These are phyloP conservation scores for Macaria liturata DNA, from an alignment of 2,888 invertebrate species.

Conservation along the genomic window DNA sequence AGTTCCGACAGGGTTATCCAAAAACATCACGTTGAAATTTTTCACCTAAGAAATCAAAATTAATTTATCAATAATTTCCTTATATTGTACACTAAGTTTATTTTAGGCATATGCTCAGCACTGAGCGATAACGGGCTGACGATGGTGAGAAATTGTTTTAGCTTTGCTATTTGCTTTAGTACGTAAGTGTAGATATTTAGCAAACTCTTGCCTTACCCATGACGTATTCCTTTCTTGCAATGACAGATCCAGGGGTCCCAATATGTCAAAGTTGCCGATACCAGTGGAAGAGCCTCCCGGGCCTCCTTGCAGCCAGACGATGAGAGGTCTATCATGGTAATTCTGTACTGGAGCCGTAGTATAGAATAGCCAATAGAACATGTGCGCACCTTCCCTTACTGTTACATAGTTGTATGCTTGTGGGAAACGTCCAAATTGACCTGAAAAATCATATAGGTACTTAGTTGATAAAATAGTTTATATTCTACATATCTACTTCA, in stretches of 20 bases:
- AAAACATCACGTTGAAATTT: conserved; percentile 91
- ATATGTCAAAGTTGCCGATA: conserved; percentile 93
- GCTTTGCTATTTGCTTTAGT: too few species aligned
- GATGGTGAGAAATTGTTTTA: too few species aligned
- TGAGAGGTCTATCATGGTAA: conserved; percentile 87
- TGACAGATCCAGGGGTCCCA: conserved; percentile 88
- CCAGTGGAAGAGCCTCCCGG: conserved; percentile 92
- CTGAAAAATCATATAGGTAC: too few species aligned
- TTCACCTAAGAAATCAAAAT: conserved; percentile 78
- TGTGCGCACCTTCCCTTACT: conserved; percentile 89
- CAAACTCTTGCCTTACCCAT: conserved; percentile 83
- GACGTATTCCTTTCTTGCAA: conserved; percentile 87
- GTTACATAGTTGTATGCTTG: conserved; percentile 90
- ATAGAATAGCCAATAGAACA: conserved; percentile 95
- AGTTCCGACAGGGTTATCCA: conserved; percentile 95
- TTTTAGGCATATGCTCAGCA: too few species aligned
- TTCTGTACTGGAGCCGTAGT: conserved; percentile 85
- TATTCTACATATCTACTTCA: too few species aligned
- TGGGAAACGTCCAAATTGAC: conserved; percentile 82
- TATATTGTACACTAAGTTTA: too few species aligned
- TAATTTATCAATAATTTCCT: too few species aligned
- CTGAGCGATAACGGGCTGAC: too few species aligned
- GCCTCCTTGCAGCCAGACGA: conserved; percentile 96
- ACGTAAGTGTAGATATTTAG: too few species aligned
- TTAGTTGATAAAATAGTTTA: too few species aligned